Evolutionary conservation across 2,888 invertebrate genomes (phyloP).

Genomic region (Eupithecia subumbrata): DNA sequence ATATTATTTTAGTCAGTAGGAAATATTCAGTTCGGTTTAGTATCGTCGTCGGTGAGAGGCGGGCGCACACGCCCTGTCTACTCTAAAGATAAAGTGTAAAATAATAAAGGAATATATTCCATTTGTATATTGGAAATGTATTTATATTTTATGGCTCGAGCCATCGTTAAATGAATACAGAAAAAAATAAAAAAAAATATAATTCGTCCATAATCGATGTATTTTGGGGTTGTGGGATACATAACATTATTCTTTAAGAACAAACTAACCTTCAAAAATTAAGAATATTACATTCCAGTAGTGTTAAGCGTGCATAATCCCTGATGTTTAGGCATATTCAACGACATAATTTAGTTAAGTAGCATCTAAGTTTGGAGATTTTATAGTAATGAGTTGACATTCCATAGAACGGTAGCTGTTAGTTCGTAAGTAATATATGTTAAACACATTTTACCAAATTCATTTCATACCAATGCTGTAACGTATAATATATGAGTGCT

Average conservation of each 20-base stretch:
- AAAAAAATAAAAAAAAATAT: constrained; percentile 29
- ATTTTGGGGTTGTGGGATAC: constrained; percentile 70
- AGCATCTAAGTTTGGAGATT: constrained; percentile 65
- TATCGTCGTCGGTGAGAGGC: background rate
- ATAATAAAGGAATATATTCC: constrained; percentile 28
- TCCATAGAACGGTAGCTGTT: constrained; percentile 76
- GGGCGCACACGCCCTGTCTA: background rate
- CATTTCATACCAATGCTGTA: constrained; percentile 81
- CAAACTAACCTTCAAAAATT: constrained; percentile 70
- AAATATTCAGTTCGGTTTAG: constrained; percentile 5
- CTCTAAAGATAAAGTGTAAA: constrained; percentile 12
- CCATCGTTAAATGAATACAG: constrained; percentile 14
- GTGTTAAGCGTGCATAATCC: constrained; percentile 71
- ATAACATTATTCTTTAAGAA: constrained; percentile 71
- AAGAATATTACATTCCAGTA: constrained; percentile 76
- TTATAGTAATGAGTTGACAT: constrained; percentile 67
- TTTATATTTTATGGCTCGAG: constrained; percentile 27
- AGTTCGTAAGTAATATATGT: constrained; percentile 69
- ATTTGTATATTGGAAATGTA: constrained; percentile 31
- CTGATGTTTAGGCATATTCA: constrained; percentile 51
- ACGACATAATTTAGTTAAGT: constrained; percentile 45
- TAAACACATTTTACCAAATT: constrained; percentile 75
- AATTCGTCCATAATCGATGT: constrained; percentile 39
- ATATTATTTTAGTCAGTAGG: constrained; percentile 9
- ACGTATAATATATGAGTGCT: constrained; percentile 63